Base-by-base conservation (phyloP, 2,797 vertebrate genomes). In the Rhyacichthys aspro region DNA sequence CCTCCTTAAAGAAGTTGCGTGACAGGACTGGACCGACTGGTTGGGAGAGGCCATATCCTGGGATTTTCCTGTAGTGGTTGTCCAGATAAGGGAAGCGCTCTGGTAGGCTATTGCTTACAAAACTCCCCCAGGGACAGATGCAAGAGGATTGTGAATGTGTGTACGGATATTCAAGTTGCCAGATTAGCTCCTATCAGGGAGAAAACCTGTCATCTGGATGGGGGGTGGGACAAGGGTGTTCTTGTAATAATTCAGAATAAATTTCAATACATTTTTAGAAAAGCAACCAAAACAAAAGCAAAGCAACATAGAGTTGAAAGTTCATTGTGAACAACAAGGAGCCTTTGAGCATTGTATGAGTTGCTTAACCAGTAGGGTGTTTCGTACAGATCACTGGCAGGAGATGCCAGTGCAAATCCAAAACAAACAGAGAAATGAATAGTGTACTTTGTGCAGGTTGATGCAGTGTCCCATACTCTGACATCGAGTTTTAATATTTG, bases 41-140 rank as follows among this genome's bases (percentile, higher is more conserved):
- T 50, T 53, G 85, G 83, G 79, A 86, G 84, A 82, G 84, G 87
- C 79, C 65, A 72, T 67, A 87, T 90, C 88, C 88, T 88, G 79
- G 82, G 81, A 81, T 86, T 83, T 91, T 91, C 85, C 86, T 87
- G 82, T 49, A 65, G 83, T 71, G 76, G 76, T 66, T 62, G 43
- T 77, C 72, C 81, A 87, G 83, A 88, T 88, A 87, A 89, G 84
- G 65, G 70, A 89, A 81, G 60, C 63, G 12, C 67, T 85, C 69
- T 67, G 74, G 70, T 77, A 41, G 76, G 71, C 59, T 69, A 33
- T 79, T 85, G 81, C 84, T 83, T 82, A 72, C 55, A 75, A 75
- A 79, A 71, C 42, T 37, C 60, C 67, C 70, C 69, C 5, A 32
- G 59, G 67, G 84, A 71, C 75, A 67, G 62, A 73, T 60, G 62